Evolutionary conservation across 2,113 vertebrate species (phyloP).

Genomic region (Fulica atra): DNA sequence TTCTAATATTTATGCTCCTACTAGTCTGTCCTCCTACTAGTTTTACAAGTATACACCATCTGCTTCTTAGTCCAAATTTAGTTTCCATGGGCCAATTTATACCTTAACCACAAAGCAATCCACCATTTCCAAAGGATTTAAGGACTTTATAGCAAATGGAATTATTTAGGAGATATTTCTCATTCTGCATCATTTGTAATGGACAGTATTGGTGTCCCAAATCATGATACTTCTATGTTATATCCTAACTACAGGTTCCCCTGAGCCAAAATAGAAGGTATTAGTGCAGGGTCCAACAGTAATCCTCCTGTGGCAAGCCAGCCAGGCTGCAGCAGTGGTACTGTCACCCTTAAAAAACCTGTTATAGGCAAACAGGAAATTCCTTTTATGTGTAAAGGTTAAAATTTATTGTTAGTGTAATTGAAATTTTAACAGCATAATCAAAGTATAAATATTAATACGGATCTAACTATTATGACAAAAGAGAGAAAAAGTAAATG

Average conservation of each 20-base stretch:
- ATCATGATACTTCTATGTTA: background rate
- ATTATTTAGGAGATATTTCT: background rate
- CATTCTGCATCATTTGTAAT: background rate
- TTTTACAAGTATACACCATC: background rate
- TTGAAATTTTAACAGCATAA: background rate
- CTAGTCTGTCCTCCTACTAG: background rate
- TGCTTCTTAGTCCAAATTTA: background rate
- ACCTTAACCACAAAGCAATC: background rate
- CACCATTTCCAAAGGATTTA: background rate
- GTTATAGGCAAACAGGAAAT: background rate
- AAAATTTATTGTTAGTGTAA: background rate
- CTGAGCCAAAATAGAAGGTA: background rate
- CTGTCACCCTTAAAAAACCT: background rate
- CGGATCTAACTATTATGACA: background rate
- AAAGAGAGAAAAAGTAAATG: background rate
- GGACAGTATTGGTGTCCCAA: background rate
- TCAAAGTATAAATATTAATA: background rate
- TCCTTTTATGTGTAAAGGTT: background rate
- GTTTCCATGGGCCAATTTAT: background rate
- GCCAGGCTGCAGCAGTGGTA: background rate
- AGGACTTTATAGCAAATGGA: background rate
- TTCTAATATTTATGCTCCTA: background rate
- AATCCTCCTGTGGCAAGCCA: background rate
- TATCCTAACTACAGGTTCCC: background rate
- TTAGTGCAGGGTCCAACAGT: background rate